These are phyloP conservation scores for Drosophila pseudotalamancana DNA, from an alignment of 2,888 invertebrate species.

Conservation along the genomic window DNA sequence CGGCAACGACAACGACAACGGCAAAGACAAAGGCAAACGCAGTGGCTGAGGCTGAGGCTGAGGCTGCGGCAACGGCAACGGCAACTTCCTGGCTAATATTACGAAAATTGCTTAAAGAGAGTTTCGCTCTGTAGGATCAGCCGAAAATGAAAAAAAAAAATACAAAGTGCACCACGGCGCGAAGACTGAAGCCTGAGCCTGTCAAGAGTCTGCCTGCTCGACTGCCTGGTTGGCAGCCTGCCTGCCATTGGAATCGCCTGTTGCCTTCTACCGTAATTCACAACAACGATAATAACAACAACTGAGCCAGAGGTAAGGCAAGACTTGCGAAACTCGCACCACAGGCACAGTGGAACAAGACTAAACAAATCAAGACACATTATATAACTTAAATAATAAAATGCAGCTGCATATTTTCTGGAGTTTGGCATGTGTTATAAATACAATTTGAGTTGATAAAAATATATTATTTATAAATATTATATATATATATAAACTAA, in stretches of 20 bases:
- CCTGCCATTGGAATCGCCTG: slow-evolving; percentile 52
- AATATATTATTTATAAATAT: too few relatives aligned
- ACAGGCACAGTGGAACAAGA: slow-evolving; percentile 16
- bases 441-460: too few relatives aligned
- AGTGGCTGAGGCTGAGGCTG: slow-evolving; percentile 4
- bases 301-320: slow-evolving; percentile 53
- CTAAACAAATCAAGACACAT: not conserved
- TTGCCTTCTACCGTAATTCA: slow-evolving; percentile 78
- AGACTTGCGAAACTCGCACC: slow-evolving; percentile 66
- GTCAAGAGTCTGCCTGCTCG: slow-evolving; percentile 40
- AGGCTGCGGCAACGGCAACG: slow-evolving; percentile 35
- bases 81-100: slow-evolving; percentile 77
- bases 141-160: slow-evolving; percentile 6
- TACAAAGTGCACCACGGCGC: slow-evolving; percentile 42
- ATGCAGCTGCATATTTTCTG: too few relatives aligned
- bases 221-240: not conserved
- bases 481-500: too few relatives aligned
- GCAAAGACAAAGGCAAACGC: slow-evolving; percentile 5
- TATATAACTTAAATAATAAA: too few relatives aligned
- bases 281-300: slow-evolving; percentile 54
- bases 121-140: slow-evolving; percentile 60
- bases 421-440: too few relatives aligned
- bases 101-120: slow-evolving; percentile 75
- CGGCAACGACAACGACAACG: slow-evolving; percentile 12
- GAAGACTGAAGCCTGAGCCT: slow-evolving; percentile 30